Evolutionary conservation across 1,140 invertebrate species (phyloP), one percentile per base, ranked within the genome.

Genomic region (Pseudomyrmex gracilis): DNA sequence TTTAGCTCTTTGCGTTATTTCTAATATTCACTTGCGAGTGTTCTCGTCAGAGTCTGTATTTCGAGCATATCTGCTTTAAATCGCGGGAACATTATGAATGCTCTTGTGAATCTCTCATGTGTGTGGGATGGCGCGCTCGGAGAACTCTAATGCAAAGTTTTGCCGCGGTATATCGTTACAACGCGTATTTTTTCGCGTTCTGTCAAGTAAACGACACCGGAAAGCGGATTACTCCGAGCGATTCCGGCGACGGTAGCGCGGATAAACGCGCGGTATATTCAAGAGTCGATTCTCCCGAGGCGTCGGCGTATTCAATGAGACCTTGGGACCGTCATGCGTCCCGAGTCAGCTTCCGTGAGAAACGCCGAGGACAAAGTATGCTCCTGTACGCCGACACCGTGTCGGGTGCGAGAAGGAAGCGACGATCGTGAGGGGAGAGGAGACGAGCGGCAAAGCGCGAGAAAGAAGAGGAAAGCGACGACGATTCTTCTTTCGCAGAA

Each of bases 321-420:
- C 88, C 89, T 90, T 90, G 89, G 84, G 89, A 90, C 74, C 88
- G 89, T 90, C 88, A 85, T 86, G 83, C 85, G 87, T 88, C 87
- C 61, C 90, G 82, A 85, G 85, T 86, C 82, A 87, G 89, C 92
- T 93, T 93, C 92, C 92, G 92, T 93, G 92, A 92, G 92, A 93
- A 93, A 92, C 78, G 45, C 84, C 85, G 86, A 84, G 90, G 89
- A 91, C 90, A 90, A 85, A 87, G 90, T 89, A 53, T 83, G 57
- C 53, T 22, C 57, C 22, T 53, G 55, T 58, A 49, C 20, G 67
- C 85, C 67, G 22, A 47, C 74, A 43, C 67, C 58, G 64, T 34
- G 34, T 51, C 45, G 53, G 47, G 47, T 73, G 77, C 60, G 47
- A 82, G 47, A 22, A 24, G 34, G 45, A 49, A 47, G 12, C 24